Evolutionary conservation across 2,113 vertebrate genomes (phyloP), one percentile per base, ranked within the genome.

Genomic region (Forbesichthys papilliferus): DNA sequence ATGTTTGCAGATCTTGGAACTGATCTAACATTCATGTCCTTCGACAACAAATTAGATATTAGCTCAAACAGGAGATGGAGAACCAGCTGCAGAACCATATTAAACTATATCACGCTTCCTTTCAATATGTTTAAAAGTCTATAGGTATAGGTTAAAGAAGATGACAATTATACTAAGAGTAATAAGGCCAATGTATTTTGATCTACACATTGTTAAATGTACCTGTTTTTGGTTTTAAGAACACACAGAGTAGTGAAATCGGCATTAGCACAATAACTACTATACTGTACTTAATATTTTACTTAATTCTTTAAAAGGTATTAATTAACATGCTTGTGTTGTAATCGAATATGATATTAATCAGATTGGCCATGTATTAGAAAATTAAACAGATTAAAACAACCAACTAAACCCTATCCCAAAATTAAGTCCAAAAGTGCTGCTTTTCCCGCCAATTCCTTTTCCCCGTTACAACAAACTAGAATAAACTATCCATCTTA

Each of bases 401-500:
- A 81, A 76, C 78, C 84, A 52, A 80, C 78, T 62, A 12, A 61
- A 53, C 53, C 52, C 61, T 2, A 53, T 64, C 72, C 73, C 57
- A 65, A 53, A 81, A 71, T 66, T 53, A 62, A 64, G 68, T 73
- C 67, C 66, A 80, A 75, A 72, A 71, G 79, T 82, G 72, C 68
- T 11, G 12, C 51, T 16, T 27, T 53, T 84, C 76, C 80, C 67
- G 69, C 79, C 81, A 81, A 78, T 80, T 84, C 59, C 61, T 83
- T 84, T 85, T 88, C 86, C 27, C 85, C 79, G 84, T 76, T 75
- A 82, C 69, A 84, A 83, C 77, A 71, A n/a, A 66, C 77, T 82
- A 75, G 84, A 89, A 88, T 84, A 91, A 84, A 88, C 84, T 64
- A 88, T 89, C 78, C 82, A 58, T 86, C 85, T 83, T 81, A 47